Evolutionary conservation across 2,888 invertebrate species (phyloP), one percentile per base, ranked within the genome.

Genomic region (Drosophila leonis): DNA sequence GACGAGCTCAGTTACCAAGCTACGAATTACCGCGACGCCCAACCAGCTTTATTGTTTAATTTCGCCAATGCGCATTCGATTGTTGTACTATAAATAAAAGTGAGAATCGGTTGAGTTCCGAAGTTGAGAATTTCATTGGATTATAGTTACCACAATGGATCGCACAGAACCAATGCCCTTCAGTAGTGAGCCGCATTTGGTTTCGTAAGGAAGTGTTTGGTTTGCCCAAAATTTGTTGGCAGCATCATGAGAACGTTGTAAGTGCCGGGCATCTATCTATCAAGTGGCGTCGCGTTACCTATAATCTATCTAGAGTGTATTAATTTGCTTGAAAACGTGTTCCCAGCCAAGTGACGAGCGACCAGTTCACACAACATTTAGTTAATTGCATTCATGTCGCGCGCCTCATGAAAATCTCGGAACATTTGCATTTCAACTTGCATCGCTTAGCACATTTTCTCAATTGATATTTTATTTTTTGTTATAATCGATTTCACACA

Each of bases 201-300:
- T 9, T 46, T 56, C 42, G 72, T 57, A 49, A 61, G 72, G 67
- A 78, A 72, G 80, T 72, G 44, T 41, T 54, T 18, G 5, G 6
- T 18, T 31, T 31, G 4, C n/a, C 20, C 4, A 13, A 33, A 39
- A n/a, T 4, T 33, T 18, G 10, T n/a, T n/a, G n/a, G n/a, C n/a
- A n/a, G 10, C 52, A 41, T 8, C 27, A 54, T 69, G 52, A 54
- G 37, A 9, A 60, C n/a, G 52, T 39, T 37, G 46, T 68, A 51
- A 68, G 57, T 57, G 54, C 12, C 29, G 54, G 9, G 20, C 33
- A n/a, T n/a, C n/a, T n/a, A 46, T 13, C 1, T 12, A 49, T n/a
- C 12, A 12, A 24, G 15, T 35, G 13, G 24, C 7, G 24, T 37
- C 27, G 51, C 12, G 8, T 20, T 39, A 37, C n/a, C 24, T 27